A percentile compares a stretch with the other conserved stretches of the same genome.
Evolutionary conservation across 2,113 vertebrate species (phyloP).

Genomic region (Gambusia holbrooki): DNA sequence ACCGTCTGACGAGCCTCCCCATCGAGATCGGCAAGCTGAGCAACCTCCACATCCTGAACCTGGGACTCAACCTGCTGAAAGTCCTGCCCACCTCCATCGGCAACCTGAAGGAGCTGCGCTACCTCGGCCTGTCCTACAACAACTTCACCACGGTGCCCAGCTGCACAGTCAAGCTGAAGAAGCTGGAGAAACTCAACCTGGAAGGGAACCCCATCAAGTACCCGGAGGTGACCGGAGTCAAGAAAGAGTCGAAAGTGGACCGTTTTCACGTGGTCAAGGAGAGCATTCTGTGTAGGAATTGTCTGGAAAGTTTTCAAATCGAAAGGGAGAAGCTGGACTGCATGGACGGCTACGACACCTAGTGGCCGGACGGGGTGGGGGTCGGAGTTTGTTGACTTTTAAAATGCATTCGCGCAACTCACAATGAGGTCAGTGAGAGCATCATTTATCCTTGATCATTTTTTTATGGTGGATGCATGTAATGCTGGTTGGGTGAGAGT

Average conservation of each 20-base stretch:
- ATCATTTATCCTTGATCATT: too few relatives aligned
- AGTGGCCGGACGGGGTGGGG: too few relatives aligned
- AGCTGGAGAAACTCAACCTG: conserved; percentile 84
- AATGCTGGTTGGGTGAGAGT: too few relatives aligned
- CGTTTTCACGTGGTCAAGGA: conserved; percentile 80
- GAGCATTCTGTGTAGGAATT: conserved; percentile 83
- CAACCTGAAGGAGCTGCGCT: conserved; percentile 82
- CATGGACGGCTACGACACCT: not conserved
- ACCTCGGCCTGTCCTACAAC: conserved; percentile 89
- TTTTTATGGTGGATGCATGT: too few relatives aligned
- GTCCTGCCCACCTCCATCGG: conserved; percentile 78
- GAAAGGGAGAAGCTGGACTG: conserved; percentile 75
- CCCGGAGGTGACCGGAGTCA: not conserved
- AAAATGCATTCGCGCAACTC: too few relatives aligned
- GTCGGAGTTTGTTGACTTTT: too few relatives aligned
- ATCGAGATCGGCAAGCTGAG: conserved; percentile 81
- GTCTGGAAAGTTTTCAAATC: conserved; percentile 75
- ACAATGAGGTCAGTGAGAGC: too few relatives aligned
- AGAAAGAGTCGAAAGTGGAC: conserved; percentile 68
- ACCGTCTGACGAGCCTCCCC: conserved; percentile 86
- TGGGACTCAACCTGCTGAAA: conserved; percentile 88
- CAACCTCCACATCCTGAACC: conserved; percentile 83
- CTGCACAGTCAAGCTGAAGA: conserved; percentile 79
- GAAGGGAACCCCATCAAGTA: conserved; percentile 82
- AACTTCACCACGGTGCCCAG: conserved; percentile 78